These are phyloP conservation scores for Cynaeus angustus DNA, from an alignment of 2,888 invertebrate species.

Conservation along the genomic window DNA sequence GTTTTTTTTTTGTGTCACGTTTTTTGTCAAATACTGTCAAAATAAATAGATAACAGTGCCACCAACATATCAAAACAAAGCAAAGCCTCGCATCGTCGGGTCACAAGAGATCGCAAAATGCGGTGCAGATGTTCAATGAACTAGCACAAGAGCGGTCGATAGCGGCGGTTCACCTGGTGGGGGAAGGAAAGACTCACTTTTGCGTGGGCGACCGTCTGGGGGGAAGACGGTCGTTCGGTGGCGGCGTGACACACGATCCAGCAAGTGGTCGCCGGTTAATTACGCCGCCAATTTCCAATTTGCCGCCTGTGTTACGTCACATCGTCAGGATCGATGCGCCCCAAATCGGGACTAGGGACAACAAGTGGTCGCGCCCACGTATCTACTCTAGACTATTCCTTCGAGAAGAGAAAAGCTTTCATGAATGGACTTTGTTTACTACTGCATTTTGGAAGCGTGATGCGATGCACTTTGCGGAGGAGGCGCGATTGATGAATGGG, in stretches of 20 bases:
- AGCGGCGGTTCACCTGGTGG: constrained; percentile 53
- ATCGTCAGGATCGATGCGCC: constrained; percentile 22
- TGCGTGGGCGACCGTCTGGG: constrained; percentile 67
- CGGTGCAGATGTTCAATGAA: constrained; percentile 67
- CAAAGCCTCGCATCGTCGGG: too few relatives aligned
- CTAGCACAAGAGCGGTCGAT: constrained; percentile 58
- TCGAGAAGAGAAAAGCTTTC: constrained; percentile 10
- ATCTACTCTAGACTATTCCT: constrained; percentile 33
- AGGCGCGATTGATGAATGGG: too few relatives aligned
- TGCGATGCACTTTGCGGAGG: not conserved
- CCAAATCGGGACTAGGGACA: constrained; percentile 22
- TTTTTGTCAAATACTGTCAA: too few relatives aligned
- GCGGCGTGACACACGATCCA: constrained; percentile 58
- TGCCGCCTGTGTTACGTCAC: constrained; percentile 2
- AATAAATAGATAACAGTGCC: too few relatives aligned
- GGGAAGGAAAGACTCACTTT: constrained; percentile 67
- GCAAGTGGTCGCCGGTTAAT: constrained; percentile 56
- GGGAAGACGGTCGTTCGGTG: constrained; percentile 59
- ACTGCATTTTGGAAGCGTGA: constrained; percentile 3
- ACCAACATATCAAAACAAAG: too few relatives aligned
- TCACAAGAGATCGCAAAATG: constrained; percentile 60
- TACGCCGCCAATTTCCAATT: constrained; percentile 30
- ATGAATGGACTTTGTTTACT: constrained; percentile 47
- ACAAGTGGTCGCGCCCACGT: constrained; percentile 64
- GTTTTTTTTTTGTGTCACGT: too few relatives aligned